Evolutionary conservation across 2,888 invertebrate genomes (phyloP), one percentile per base, ranked within the genome.

Genomic region (Ctena decussata): DNA sequence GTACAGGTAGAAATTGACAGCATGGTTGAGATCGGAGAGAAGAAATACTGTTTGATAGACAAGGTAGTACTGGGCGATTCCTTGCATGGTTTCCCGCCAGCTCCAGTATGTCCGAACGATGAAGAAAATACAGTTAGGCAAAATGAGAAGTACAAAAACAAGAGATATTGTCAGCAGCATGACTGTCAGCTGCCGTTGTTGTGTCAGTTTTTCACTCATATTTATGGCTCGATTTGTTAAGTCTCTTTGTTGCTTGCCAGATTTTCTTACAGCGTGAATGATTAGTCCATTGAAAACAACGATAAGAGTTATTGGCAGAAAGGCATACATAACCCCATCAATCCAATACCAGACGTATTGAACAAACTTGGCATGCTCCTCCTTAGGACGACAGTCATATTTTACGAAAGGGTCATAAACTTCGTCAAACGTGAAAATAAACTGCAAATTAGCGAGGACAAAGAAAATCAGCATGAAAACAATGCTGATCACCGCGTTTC

Each of bases 1-100:
- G 74, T 93, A 93, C 11, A 93, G 74, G 74, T 93, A 93, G 81
- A 93, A 93, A 72, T 93, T 93, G 35, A 93, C 81, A 18, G 92
- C 92, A 79, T 93, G 93, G 46, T 92, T 92, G 0, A 92, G 80
- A 82, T 93, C 93, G 0, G 90, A 82, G 39, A 93, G 77, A 12
- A 93, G 57, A 69, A 89, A 92, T 18, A 91, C 89, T 12, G 90
- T 41, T 71, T 92, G 91, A 15, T 87, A 86, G 3, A 91, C 77
- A 21, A 94, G 86, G 21, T 84, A 82, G 80, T 88, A 91, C 21
- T 82, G 77, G 3, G 93, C 92, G 0, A 84, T 84, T 12, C 90
- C 85, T n/a, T 84, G 74, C 0, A 83, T 44, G 21, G 80, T 85
- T 0, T 81, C 46, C n/a, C 73, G 60, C 88, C 87, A 91, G 18